A percentile compares a stretch with the other conserved stretches of the same genome.
Evolutionary conservation across 2,797 vertebrate genomes (phyloP).

Genomic region (Champsocephalus gunnari): DNA sequence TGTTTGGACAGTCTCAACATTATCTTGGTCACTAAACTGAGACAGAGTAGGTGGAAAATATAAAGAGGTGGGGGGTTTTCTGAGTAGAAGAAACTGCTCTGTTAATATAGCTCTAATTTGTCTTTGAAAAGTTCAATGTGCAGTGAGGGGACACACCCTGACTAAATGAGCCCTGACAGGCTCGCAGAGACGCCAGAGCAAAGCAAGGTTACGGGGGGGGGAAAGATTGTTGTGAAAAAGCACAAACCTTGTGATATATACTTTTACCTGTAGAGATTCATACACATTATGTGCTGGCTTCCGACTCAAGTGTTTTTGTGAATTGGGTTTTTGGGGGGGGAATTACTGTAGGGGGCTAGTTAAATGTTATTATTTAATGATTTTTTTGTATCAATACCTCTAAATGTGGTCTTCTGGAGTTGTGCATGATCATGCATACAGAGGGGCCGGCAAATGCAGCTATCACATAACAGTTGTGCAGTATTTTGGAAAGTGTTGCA

Average conservation of each 20-base stretch:
- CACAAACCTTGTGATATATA: constrained; percentile 38
- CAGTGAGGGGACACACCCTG: constrained; percentile 61
- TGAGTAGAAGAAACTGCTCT: constrained; percentile 38
- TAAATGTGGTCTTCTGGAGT: background rate
- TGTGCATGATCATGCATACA: constrained; percentile 2
- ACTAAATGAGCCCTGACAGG: constrained; percentile 72
- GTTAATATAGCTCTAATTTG: constrained; percentile 58
- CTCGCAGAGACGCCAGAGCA: constrained; percentile 39
- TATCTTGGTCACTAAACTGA: constrained; percentile 30
- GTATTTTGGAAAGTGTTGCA: constrained; percentile 47
- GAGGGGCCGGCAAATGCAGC: background rate
- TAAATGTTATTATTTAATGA: background rate
- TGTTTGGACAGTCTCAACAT: constrained; percentile 19
- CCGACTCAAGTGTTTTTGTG: background rate
- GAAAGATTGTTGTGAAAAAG: constrained; percentile 17
- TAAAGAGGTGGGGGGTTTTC: constrained; percentile 27
- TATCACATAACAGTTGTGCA: constrained; percentile 21
- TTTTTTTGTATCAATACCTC: background rate
- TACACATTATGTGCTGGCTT: background rate
- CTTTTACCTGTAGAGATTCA: constrained; percentile 12
- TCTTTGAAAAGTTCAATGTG: constrained; percentile 56
- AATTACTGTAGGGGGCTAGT: too few species aligned
- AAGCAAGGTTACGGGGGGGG: constrained; percentile 1
- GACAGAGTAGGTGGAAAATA: constrained; percentile 52
- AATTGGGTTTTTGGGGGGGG: background rate